These are phyloP conservation scores for Sanderia malayensis DNA, from an alignment of 30 jellyfish, hydroid and myxozoan species.

Conservation along the genomic window DNA sequence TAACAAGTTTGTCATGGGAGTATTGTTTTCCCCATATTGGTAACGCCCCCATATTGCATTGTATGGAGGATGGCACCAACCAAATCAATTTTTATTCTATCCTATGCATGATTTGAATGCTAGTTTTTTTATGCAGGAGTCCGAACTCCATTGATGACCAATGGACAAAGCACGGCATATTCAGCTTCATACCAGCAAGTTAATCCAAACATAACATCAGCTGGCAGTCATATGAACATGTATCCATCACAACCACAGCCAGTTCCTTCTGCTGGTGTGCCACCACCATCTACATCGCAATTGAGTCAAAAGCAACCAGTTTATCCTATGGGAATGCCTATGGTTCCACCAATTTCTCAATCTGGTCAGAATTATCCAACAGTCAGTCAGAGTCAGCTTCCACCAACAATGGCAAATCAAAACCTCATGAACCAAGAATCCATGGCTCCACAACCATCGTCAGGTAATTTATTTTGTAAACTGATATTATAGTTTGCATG, in stretches of 20 bases:
- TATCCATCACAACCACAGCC: slow-evolving; percentile 32
- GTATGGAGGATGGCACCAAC: background rate
- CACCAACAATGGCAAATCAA: slow-evolving; percentile 9
- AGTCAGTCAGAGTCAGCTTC: slow-evolving; percentile 3
- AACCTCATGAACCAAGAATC: slow-evolving; percentile 22
- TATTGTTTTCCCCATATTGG: background rate
- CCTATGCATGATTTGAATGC: background rate
- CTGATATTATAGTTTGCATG: background rate
- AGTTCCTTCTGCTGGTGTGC: slow-evolving; percentile 1
- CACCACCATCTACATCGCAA: background rate
- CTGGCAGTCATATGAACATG: background rate
- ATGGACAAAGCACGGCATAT: slow-evolving; percentile 20
- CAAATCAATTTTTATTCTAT: too few species aligned
- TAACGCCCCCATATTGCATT: background rate
- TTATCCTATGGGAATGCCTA: background rate
- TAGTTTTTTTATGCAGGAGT: background rate
- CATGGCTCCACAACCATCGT: slow-evolving; percentile 14
- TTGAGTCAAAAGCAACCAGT: background rate
- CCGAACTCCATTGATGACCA: background rate
- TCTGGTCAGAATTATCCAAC: background rate
- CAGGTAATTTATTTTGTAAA: slow-evolving; percentile 10
- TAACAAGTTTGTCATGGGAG: background rate
- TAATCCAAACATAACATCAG: background rate
- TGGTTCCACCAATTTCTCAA: background rate
- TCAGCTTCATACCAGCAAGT: slow-evolving; percentile 17